Percentiles rank a stretch among this genome's conserved stretches.
phyloP scores from a whole-genome alignment of 2,888 invertebrate genomes.

The Arrhopalites spinosus region DNA sequence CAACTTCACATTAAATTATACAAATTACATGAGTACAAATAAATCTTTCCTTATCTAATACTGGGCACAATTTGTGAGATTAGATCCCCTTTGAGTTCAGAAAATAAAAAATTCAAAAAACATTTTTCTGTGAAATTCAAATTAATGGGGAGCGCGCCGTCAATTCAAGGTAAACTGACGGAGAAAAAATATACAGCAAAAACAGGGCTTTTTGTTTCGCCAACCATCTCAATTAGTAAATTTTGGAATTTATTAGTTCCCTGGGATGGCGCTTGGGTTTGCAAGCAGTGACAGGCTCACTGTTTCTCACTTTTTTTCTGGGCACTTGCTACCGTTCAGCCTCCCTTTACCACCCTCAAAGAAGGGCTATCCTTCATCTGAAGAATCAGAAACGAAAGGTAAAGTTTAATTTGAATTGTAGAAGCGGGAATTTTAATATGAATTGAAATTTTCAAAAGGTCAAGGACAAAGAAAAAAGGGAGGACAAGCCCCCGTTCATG shows the following conservation, averaged over 20 bases:
- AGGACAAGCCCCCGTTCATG: slow-evolving; percentile 82
- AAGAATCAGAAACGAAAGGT: slow-evolving; percentile 82
- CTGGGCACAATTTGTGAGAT: neutral
- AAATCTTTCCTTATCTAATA: neutral
- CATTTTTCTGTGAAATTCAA: neutral
- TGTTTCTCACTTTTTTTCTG: slow-evolving; percentile 80
- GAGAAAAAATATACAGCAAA: too few relatives aligned
- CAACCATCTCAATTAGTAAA: too few relatives aligned
- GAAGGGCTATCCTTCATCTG: slow-evolving; percentile 83
- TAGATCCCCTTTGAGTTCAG: neutral
- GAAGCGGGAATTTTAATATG: neutral
- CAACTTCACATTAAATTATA: too few relatives aligned
- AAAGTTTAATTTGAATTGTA: neutral
- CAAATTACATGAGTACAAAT: too few relatives aligned
- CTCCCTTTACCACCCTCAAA: slow-evolving; percentile 83
- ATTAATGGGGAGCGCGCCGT: neutral
- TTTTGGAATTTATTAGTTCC: slow-evolving; percentile 64
- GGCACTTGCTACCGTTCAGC: slow-evolving; percentile 88
- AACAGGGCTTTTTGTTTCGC: too few relatives aligned
- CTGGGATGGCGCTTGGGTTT: slow-evolving; percentile 82
- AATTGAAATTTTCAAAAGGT: slow-evolving; percentile 58
- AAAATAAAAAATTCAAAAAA: neutral
- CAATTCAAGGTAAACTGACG: too few relatives aligned
- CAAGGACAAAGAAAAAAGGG: slow-evolving; percentile 71
- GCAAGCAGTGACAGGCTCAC: slow-evolving; percentile 83